Evolutionary conservation across 1,140 invertebrate genomes (phyloP).

Genomic region (Theocolax elegans): DNA sequence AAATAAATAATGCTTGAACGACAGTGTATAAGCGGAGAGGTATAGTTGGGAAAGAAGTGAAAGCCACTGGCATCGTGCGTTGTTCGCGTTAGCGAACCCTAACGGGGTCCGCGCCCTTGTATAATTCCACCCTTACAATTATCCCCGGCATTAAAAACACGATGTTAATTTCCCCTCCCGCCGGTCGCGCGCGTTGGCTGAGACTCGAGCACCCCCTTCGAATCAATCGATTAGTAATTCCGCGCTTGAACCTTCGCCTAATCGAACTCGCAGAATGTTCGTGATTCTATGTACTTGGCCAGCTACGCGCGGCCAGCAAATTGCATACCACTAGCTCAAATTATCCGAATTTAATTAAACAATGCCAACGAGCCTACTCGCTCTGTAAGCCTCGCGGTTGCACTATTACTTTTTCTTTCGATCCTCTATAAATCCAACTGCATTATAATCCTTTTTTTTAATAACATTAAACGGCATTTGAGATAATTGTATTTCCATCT

Average conservation of each 20-base stretch:
- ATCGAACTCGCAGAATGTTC: conserved; percentile 36
- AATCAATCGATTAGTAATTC: conserved; percentile 67
- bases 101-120: conserved; percentile 50
- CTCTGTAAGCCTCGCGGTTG: no score
- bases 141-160: conserved; percentile 66
- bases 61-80: not conserved
- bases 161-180: conserved; percentile 65
- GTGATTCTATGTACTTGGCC: not conserved
- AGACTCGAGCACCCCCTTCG: conserved; percentile 51
- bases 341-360: conserved; percentile 26
- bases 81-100: conserved; percentile 16
- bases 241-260: conserved; percentile 52
- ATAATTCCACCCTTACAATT: conserved; percentile 68
- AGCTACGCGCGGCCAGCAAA: conserved; percentile 10
- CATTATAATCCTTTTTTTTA: no score
- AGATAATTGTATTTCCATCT: no score
- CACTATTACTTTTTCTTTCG: no score
- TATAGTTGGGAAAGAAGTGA: not conserved
- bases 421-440: no score
- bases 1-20: no score
- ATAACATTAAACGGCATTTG: no score
- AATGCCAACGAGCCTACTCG: no score
- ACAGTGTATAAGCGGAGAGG: not conserved
- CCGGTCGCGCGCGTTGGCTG: conserved; percentile 32
- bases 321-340: not conserved